A percentile compares a stretch with the other conserved stretches of the same genome.
Evolutionary conservation across 2,797 vertebrate species (phyloP).

Genomic region (Enteromius fasciolatus): DNA sequence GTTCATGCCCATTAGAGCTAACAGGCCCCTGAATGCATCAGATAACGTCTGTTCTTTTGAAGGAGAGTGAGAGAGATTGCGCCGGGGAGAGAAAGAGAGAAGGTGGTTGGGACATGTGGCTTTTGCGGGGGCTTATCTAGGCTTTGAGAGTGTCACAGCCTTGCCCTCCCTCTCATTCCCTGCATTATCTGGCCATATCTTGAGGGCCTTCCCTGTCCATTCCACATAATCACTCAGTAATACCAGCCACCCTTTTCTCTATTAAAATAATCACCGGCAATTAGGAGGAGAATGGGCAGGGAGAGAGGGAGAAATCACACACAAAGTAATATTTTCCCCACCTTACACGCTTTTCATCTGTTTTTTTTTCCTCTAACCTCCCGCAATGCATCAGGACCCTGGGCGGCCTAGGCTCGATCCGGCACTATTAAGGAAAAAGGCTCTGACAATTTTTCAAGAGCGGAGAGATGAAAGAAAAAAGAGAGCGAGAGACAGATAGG

Average conservation of each 20-base stretch:
- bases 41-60: slow-evolving; percentile 79
- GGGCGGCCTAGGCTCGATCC: slow-evolving; percentile 63
- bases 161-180: slow-evolving; percentile 64
- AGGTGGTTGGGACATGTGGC: slow-evolving; percentile 54
- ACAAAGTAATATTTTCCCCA: slow-evolving; percentile 82
- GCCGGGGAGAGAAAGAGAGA: slow-evolving; percentile 72
- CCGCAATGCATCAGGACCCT: slow-evolving; percentile 62
- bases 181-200: slow-evolving; percentile 81
- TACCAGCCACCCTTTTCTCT: slow-evolving; percentile 84
- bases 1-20: slow-evolving; percentile 79
- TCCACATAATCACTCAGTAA: slow-evolving; percentile 84
- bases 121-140: slow-evolving; percentile 53
- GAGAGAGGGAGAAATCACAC: slow-evolving; percentile 76
- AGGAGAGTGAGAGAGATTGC: slow-evolving; percentile 49
- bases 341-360: slow-evolving; percentile 77
- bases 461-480: slow-evolving; percentile 85
- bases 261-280: slow-evolving; percentile 87
- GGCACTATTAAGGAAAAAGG: slow-evolving; percentile 80
- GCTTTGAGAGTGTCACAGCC: slow-evolving; percentile 55
- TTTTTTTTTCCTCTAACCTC: slow-evolving; percentile 57
- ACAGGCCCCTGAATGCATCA: slow-evolving; percentile 81
- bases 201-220: slow-evolving; percentile 81
- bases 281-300: slow-evolving; percentile 83
- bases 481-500: slow-evolving; percentile 76
- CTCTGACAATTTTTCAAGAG: slow-evolving; percentile 73